Evolutionary conservation across 2,113 vertebrate species (phyloP), one percentile per base, ranked within the genome.

Genomic region (Pardalotus punctatus): DNA sequence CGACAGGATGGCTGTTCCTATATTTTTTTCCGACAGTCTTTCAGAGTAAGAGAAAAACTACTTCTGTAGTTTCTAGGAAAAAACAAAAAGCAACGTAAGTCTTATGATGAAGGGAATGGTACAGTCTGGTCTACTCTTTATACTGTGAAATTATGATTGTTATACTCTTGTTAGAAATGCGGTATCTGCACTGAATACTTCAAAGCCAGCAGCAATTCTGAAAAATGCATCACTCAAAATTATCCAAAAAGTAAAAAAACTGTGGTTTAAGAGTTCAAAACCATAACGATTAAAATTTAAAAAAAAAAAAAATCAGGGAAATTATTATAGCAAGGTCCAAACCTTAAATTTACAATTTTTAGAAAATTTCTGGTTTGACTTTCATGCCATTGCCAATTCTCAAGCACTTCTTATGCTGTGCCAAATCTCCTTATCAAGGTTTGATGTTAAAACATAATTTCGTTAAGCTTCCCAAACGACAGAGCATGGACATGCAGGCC

Each of bases 401-500:
- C 22, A 40, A 65, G 20, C 14, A 23, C 4, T 70, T 54, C 36
- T n/a, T 20, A 43, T 0, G 38, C 77, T 62, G 21, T 3, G n/a
- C 22, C 58, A 47, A 76, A 64, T n/a, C 51, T 36, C 29, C 48
- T 58, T 31, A 67, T 16, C 16, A 45, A 36, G 17, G 15, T 69
- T 78, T 45, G 56, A 62, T 17, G 28, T 29, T 74, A 64, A 78
- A 81, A 35, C 4, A n/a, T 22, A 5, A 31, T 50, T 62, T 12
- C 35, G 27, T 21, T 42, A 36, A 54, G 28, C 25, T 84, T 81
- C 65, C 35, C 67, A 85, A 81, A 51, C 20, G 47, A 35, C 43
- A 47, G 4, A 58, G 28, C 22, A 42, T 0, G 5, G n/a, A 38
- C 65, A 10, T 0, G 5, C 20, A 71, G 67, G 13, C 33, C 35